Evolutionary conservation across 2,113 vertebrate species (phyloP).

Genomic region (Patagioenas fasciata): DNA sequence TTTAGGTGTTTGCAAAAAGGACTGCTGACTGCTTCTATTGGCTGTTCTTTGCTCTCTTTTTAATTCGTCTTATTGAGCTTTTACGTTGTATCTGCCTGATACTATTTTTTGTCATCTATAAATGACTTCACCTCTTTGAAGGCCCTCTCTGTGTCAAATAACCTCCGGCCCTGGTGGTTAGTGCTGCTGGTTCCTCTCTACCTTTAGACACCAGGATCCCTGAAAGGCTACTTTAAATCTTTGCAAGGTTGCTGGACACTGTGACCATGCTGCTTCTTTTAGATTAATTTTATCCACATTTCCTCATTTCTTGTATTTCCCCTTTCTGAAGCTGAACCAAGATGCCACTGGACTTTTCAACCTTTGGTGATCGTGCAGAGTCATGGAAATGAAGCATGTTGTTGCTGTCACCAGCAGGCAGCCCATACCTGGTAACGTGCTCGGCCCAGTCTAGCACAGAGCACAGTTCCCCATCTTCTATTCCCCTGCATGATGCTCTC

Average conservation of each 20-base stretch:
- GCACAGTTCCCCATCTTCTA: not conserved
- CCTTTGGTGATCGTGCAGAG: not conserved
- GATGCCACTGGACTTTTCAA: not conserved
- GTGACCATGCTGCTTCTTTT: not conserved
- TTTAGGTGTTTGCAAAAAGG: not conserved
- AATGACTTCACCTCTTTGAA: not conserved
- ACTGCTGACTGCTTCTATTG: not conserved
- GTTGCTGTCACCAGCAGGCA: not conserved
- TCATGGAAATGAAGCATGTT: not conserved
- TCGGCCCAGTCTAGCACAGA: not conserved
- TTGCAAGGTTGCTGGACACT: not conserved
- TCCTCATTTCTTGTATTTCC: not conserved
- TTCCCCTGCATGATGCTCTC: fast-evolving
- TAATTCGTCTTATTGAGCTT: not conserved
- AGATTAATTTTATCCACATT: not conserved
- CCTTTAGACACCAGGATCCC: not conserved
- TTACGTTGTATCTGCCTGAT: not conserved
- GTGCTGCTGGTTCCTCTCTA: not conserved
- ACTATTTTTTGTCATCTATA: not conserved
- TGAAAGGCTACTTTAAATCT: not conserved
- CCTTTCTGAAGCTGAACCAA: not conserved
- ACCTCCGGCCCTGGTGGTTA: not conserved
- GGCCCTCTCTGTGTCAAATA: not conserved
- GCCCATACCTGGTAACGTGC: not conserved
- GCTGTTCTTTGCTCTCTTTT: not conserved